Evolutionary conservation across 2,888 invertebrate species (phyloP).

Genomic region (Odontothrips loti): DNA sequence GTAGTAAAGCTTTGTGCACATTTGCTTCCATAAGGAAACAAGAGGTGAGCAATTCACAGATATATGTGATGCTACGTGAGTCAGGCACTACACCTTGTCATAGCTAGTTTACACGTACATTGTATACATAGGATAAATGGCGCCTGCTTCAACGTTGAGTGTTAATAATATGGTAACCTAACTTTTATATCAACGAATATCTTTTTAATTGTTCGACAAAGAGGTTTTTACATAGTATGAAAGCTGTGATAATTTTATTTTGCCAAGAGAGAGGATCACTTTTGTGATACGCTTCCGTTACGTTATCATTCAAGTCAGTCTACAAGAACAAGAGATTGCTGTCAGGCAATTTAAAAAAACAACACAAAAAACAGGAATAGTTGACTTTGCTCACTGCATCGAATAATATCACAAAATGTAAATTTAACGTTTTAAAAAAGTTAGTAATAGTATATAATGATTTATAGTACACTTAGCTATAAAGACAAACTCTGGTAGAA

Average conservation of each 20-base stretch:
- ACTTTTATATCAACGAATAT: background rate
- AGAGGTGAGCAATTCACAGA: slow-evolving; percentile 2
- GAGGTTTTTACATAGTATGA: slow-evolving; percentile 1
- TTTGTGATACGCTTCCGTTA: slow-evolving; percentile 19
- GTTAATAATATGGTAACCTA: background rate
- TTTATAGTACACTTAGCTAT: slow-evolving; percentile 10
- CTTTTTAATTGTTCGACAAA: background rate
- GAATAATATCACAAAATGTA: slow-evolving; percentile 19
- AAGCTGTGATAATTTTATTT: background rate
- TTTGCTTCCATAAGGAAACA: background rate
- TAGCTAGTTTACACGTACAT: slow-evolving; percentile 1
- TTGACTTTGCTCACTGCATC: slow-evolving; percentile 7
- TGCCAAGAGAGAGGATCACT: slow-evolving; percentile 15
- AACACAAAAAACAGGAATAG: slow-evolving; percentile 11
- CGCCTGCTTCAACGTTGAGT: background rate
- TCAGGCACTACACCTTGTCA: slow-evolving; percentile 16
- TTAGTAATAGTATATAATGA: slow-evolving; percentile 17
- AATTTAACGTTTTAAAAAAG: slow-evolving; percentile 18
- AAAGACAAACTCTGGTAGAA: slow-evolving; percentile 13
- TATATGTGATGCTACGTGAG: slow-evolving; percentile 11
- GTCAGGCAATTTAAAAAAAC: background rate
- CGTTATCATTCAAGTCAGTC: slow-evolving; percentile 19
- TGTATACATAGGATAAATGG: background rate
- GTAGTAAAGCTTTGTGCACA: slow-evolving; percentile 7
- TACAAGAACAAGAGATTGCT: slow-evolving; percentile 17